A percentile compares a stretch with the other conserved stretches of the same genome.
phyloP scores from a whole-genome alignment of 2,113 vertebrate species.

The Phaethornis superciliosus region DNA sequence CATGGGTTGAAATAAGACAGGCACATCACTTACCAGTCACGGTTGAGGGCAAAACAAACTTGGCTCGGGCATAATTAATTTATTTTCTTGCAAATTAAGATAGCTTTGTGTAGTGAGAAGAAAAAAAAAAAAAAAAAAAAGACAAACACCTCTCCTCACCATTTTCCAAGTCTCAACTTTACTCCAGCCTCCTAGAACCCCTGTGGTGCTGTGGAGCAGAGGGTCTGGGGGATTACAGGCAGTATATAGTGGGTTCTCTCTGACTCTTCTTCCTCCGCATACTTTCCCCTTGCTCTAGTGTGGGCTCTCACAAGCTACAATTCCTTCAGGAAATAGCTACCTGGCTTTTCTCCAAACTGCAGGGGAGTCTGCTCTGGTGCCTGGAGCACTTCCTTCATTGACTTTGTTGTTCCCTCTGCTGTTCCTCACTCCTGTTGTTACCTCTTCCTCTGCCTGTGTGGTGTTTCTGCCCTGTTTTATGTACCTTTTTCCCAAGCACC shows the following conservation, averaged over 20 bases:
- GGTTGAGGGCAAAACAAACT: not conserved
- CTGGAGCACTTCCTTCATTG: not conserved
- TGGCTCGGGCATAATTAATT: not conserved
- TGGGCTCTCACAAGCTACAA: not conserved
- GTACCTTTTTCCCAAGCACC: rapidly evolving
- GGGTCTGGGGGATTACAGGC: not conserved
- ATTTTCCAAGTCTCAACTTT: not conserved
- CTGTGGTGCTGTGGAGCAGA: rapidly evolving
- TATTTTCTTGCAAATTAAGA: not conserved
- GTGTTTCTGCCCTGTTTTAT: not conserved
- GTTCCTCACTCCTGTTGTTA: not conserved
- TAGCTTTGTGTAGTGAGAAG: not conserved
- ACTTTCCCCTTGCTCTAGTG: rapidly evolving
- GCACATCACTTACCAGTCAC: not conserved
- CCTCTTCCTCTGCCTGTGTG: not conserved
- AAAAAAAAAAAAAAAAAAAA: not conserved
- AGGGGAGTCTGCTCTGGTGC: not conserved
- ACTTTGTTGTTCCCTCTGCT: not conserved
- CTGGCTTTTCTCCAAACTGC: not conserved
- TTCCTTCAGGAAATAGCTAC: not conserved
- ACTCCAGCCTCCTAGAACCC: not conserved
- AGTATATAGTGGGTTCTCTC: not conserved
- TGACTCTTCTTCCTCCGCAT: not conserved
- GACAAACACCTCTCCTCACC: not conserved
- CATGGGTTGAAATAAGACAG: not conserved